A percentile compares a stretch with the other conserved stretches of the same genome.
Evolutionary conservation across 2,888 invertebrate genomes (phyloP).

Genomic region (Apodemia zela): DNA sequence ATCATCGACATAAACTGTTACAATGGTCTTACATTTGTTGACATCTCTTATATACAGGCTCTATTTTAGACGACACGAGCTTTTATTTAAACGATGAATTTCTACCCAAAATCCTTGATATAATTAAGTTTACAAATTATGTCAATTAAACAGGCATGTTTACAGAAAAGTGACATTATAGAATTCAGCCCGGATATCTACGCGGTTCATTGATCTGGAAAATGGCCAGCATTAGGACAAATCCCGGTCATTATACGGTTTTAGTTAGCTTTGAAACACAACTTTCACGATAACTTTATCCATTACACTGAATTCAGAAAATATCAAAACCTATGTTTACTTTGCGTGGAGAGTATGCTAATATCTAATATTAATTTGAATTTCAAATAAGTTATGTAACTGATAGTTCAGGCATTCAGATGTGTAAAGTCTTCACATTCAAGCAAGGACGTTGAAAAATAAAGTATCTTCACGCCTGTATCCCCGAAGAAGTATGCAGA

Average conservation of each 20-base stretch:
- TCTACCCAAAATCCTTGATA: no score
- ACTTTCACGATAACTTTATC: constrained; percentile 3
- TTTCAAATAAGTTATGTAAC: neutral
- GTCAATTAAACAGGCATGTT: neutral
- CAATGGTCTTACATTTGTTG: constrained; percentile 18
- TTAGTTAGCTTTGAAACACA: neutral
- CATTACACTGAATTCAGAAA: constrained; percentile 11
- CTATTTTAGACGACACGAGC: no score
- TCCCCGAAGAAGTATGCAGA: no score
- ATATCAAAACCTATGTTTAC: constrained; percentile 15
- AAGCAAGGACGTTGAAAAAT: no score
- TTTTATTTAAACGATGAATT: no score
- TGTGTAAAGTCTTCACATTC: no score
- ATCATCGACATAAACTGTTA: constrained; percentile 23
- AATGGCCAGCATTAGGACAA: constrained; percentile 6
- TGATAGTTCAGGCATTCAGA: no score
- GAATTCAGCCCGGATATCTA: neutral
- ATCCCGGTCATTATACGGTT: constrained; percentile 1
- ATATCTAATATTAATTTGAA: neutral
- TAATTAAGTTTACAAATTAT: neutral
- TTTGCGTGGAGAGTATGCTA: neutral
- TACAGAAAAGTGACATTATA: neutral
- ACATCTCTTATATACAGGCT: no score
- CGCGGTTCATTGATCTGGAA: neutral
- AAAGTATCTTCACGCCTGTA: no score